These are phyloP conservation scores for Anthrax anthrax DNA, from an alignment of 2,888 invertebrate genomes.

Conservation along the genomic window DNA sequence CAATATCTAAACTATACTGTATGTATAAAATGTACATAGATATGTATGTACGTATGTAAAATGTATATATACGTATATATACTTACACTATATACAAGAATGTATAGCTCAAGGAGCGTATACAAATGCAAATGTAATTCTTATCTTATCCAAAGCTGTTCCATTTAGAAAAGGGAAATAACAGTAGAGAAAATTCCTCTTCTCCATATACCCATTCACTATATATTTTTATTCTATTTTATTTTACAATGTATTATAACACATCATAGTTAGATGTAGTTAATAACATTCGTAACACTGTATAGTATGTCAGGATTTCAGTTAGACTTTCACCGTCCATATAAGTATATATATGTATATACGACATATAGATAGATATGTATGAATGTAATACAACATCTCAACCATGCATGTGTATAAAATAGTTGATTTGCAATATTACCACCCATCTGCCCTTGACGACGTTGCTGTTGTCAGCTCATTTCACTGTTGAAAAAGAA, in stretches of 20 bases:
- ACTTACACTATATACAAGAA: no score
- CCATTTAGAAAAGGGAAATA: slow-evolving; percentile 6
- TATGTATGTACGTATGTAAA: no score
- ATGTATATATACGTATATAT: no score
- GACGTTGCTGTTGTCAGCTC: slow-evolving; percentile 7
- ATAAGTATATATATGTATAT: background rate
- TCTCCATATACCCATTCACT: background rate
- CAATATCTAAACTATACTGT: background rate
- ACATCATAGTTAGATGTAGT: no score
- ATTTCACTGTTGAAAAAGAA: slow-evolving; percentile 3
- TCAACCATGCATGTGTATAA: background rate
- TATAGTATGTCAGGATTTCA: background rate
- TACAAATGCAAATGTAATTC: slow-evolving; percentile 8
- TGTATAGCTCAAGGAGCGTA: background rate
- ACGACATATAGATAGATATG: no score
- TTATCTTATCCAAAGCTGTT: slow-evolving; percentile 8
- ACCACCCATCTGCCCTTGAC: slow-evolving; percentile 6
- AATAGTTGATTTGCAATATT: background rate
- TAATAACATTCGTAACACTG: no score
- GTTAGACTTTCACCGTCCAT: background rate
- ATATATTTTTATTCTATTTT: no score
- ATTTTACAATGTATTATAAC: background rate
- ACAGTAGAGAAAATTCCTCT: background rate
- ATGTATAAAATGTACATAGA: background rate
- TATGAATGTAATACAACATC: no score